A percentile compares a stretch with the other conserved stretches of the same genome.
Conservation (phyloP, 1,140 invertebrate species). For the Drosophila mojavensis region DNA sequence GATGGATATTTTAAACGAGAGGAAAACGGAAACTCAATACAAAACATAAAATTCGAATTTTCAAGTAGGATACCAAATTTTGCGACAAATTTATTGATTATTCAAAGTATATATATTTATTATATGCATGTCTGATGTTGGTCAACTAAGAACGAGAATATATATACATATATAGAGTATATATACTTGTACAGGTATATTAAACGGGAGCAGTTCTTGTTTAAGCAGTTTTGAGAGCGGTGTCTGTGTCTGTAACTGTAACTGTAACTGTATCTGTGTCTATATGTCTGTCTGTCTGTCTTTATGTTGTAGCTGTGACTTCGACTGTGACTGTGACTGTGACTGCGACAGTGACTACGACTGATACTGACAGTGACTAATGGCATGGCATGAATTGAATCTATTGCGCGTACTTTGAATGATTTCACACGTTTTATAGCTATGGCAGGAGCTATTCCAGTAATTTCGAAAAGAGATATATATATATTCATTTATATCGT, state of each 20-base stretch:
- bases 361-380: slow-evolving; percentile 44
- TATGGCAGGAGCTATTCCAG: neutral
- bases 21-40: slow-evolving; percentile 30
- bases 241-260: slow-evolving; percentile 11
- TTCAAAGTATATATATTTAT: slow-evolving; percentile 5
- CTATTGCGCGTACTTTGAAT: slow-evolving; percentile 36
- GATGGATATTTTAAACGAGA: slow-evolving; percentile 7
- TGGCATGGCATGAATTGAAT: slow-evolving; percentile 42
- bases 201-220: slow-evolving; percentile 22
- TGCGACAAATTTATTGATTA: slow-evolving; percentile 22
- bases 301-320: slow-evolving; percentile 21
- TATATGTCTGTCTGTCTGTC: slow-evolving; percentile 22
- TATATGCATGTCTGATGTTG: slow-evolving; percentile 7
- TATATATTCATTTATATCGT: neutral
- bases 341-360: neutral
- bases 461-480: neutral
- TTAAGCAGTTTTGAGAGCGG: slow-evolving; percentile 36
- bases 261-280: neutral
- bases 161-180: slow-evolving; percentile 38
- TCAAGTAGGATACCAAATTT: slow-evolving; percentile 33
- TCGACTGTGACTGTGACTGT: slow-evolving; percentile 16
- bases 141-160: slow-evolving; percentile 46
- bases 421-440: slow-evolving; percentile 21
- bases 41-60: slow-evolving; percentile 26
- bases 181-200: slow-evolving; percentile 25